A percentile compares a stretch with the other conserved stretches of the same genome.
Evolutionary conservation across 2,888 invertebrate species (phyloP).

Genomic region (Hypsopygia costalis): DNA sequence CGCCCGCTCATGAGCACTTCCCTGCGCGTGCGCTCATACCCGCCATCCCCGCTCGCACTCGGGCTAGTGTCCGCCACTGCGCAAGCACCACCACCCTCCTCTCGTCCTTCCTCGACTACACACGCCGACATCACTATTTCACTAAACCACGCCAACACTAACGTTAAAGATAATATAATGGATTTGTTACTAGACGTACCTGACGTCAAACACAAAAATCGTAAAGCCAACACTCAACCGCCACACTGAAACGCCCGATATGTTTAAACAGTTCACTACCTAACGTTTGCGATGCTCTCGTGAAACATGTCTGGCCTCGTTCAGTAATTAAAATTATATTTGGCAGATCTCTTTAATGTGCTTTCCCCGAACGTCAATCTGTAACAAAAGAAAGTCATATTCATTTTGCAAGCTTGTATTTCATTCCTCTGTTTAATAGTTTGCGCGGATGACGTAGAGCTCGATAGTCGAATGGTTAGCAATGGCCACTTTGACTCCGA

Average conservation of each 20-base stretch:
- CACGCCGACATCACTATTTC: constrained; percentile 65
- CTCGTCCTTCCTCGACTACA: constrained; percentile 65
- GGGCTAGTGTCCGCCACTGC: constrained; percentile 26
- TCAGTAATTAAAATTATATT: neutral
- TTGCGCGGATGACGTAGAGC: too few species aligned
- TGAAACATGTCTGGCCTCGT: constrained; percentile 7
- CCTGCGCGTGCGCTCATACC: constrained; percentile 66
- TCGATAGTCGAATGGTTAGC: too few species aligned
- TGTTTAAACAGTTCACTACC: constrained; percentile 10
- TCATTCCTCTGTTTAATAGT: too few species aligned
- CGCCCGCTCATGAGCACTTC: constrained; percentile 78
- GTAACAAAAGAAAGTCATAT: constrained; percentile 20
- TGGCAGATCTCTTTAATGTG: neutral
- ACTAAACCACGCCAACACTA: constrained; percentile 15
- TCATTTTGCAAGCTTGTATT: too few species aligned
- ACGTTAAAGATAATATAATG: too few species aligned
- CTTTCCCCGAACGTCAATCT: constrained; percentile 8
- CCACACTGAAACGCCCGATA: constrained; percentile 5
- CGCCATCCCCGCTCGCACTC: constrained; percentile 39
- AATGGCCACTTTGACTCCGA: too few species aligned
- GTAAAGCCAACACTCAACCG: neutral
- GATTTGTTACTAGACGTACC: neutral
- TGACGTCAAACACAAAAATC: neutral
- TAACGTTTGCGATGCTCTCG: constrained; percentile 12
- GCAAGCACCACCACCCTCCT: constrained; percentile 52